Percentiles rank a stretch among this genome's conserved stretches.
phyloP scores from a whole-genome alignment of 2,797 vertebrate species.

The Lerista edwardsae region DNA sequence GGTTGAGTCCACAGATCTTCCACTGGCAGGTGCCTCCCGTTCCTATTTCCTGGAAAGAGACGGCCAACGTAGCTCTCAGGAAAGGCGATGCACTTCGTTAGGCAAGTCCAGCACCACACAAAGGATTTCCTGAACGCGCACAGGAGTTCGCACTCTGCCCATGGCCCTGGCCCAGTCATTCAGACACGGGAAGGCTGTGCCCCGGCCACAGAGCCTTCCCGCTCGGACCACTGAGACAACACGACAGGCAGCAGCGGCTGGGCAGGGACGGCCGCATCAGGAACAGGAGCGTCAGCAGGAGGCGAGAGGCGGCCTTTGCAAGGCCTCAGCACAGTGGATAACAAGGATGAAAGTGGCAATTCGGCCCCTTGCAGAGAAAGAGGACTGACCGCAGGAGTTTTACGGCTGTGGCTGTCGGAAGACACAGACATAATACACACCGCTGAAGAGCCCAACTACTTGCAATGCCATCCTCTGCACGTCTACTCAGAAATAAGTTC shows the following conservation, averaged over 20 bases:
- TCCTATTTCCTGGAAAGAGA: conserved; percentile 89
- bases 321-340: too few species aligned
- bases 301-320: not conserved
- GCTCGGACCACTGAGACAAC: not conserved
- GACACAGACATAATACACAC: too few species aligned
- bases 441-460: too few species aligned
- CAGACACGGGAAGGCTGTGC: not conserved
- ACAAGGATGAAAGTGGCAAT: too few species aligned
- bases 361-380: too few species aligned
- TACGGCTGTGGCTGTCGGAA: too few species aligned
- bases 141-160: not conserved
- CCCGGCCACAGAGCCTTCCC: not conserved
- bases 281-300: not conserved
- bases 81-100: not conserved
- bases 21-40: conserved; percentile 96
- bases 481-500: not conserved
- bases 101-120: not conserved
- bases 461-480: not conserved
- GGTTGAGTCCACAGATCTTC: conserved; percentile 96
- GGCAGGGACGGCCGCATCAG: not conserved
- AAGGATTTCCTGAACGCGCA: not conserved
- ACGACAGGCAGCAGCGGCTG: not conserved
- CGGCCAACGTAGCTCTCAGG: conserved; percentile 18
- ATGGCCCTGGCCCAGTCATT: not conserved
- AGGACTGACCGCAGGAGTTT: too few species aligned